Base-by-base conservation (phyloP, 2,888 invertebrate species). In the Drosophila borealis region DNA sequence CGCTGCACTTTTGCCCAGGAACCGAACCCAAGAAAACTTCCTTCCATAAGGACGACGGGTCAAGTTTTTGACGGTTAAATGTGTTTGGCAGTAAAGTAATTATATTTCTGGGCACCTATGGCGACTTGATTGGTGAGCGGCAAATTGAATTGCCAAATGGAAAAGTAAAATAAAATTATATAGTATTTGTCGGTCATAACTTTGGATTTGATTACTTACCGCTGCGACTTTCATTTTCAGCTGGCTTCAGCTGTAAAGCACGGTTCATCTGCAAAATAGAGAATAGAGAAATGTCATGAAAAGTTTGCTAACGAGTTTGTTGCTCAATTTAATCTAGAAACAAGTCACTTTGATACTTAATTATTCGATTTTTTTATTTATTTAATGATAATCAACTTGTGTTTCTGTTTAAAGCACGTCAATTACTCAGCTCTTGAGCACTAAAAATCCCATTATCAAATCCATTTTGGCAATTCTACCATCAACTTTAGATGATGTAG, bases 181-280 rank as follows among this genome's bases (percentile, higher is more conserved):
- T 36, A 45, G 10, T 14, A 14, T 37, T 6, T 42, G 14, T 57
- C 19, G 14, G 33, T 46, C 34, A 44, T 51, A 67, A 50, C 25
- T 64, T 61, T 51, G 70, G 56, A 73, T 64, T 76, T 75, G 64
- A 72, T 72, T 77, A 93, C 94, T 96, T 94, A 97, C 97, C 98
- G 96, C 97, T 96, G 95, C 98, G 96, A 95, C 98, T 98, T 95
- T 99, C 98, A 95, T 97, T 98, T 94, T 99, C 99, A 94, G 98
- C 98, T 94, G 98, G 98, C 94, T 99, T 99, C 95, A 99, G 98
- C 96, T 99, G 98, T 95, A 99, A 98, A 94, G 99, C 98, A 95
- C 99, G 98, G 96, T 98, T 99, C 99, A 99, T 99, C 99, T 99
- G 96, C 51, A 97, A 96, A 33, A 61, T 14, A 49, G 10, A 50